Evolutionary conservation across 1,140 invertebrate genomes (phyloP), one percentile per base, ranked within the genome.

Genomic region (Ylistrum balloti): DNA sequence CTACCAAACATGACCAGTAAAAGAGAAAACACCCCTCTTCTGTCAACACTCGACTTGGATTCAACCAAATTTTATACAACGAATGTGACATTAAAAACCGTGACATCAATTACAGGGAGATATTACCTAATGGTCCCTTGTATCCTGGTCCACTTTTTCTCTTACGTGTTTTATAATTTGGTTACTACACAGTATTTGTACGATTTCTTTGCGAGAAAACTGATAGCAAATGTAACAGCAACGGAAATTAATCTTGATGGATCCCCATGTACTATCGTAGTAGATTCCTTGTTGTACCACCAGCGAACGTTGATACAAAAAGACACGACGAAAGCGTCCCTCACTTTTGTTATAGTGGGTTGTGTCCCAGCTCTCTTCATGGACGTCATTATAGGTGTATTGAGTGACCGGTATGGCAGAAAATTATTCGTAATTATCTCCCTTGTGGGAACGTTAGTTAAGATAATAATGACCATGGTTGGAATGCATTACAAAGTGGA

Each of bases 401-500:
- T 74, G 22, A 74, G 56, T 28, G 56, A 74, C n/a, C 56, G 56
- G 5, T 74, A 74, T 74, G 56, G 56, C 56, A 74, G 56, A 74
- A 74, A 74, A n/a, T 3, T 74, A 28, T 90, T 90, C 33, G 88
- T 91, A 20, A 13, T 91, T 33, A n/a, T 90, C 11, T 86, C 87
- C 5, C 28, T 91, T 10, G 15, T 87, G 3, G 91, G 91, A 85
- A 74, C 56, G 56, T 74, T 74, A 0, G 56, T 74, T 17, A 74
- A 74, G 56, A 74, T n/a, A 11, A 28, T 11, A 74, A 74, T 74
- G 56, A 74, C 56, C 0, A 74, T n/a, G 20, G n/a, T 91, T 0
- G 89, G 91, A 0, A 92, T 90, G 33, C 87, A 90, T 41, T 90
- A 85, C 20, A 33, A 89, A 41, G n/a, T 91, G 15, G 34, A 88